These are phyloP conservation scores for Eupithecia abbreviata DNA, from an alignment of 2,888 invertebrate genomes.

Conservation along the genomic window DNA sequence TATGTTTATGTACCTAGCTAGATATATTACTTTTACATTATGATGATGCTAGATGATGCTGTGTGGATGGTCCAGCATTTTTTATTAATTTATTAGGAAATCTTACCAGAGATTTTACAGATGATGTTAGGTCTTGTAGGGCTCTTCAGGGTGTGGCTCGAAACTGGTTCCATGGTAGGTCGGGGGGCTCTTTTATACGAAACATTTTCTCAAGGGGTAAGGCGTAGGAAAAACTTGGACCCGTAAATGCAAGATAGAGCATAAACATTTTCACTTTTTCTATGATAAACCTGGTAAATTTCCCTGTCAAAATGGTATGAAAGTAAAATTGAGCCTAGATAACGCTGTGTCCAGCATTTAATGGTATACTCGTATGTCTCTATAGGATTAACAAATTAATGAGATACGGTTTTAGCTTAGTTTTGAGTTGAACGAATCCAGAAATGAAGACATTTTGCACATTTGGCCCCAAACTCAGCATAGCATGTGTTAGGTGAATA, in stretches of 20 bases:
- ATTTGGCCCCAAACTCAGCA: background rate
- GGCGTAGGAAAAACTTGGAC: slow-evolving; percentile 35
- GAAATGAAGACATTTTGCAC: background rate
- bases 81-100: background rate
- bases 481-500: background rate
- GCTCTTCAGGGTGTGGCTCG: slow-evolving; percentile 54
- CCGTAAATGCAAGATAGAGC: slow-evolving; percentile 41
- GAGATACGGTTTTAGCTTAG: background rate
- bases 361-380: background rate
- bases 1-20: background rate
- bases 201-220: slow-evolving; percentile 44
- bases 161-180: slow-evolving; percentile 59
- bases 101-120: slow-evolving; percentile 42
- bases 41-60: too few relatives aligned
- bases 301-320: background rate
- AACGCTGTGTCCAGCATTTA: background rate
- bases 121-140: slow-evolving; percentile 41
- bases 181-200: slow-evolving; percentile 66
- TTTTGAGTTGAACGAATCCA: background rate
- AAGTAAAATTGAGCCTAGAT: background rate
- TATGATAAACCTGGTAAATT: background rate
- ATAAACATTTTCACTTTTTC: slow-evolving; percentile 26
- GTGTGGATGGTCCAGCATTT: too few relatives aligned
- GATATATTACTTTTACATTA: too few relatives aligned
- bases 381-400: background rate